Base-by-base conservation (phyloP, 2,888 invertebrate species). In the Cepaea hortensis region DNA sequence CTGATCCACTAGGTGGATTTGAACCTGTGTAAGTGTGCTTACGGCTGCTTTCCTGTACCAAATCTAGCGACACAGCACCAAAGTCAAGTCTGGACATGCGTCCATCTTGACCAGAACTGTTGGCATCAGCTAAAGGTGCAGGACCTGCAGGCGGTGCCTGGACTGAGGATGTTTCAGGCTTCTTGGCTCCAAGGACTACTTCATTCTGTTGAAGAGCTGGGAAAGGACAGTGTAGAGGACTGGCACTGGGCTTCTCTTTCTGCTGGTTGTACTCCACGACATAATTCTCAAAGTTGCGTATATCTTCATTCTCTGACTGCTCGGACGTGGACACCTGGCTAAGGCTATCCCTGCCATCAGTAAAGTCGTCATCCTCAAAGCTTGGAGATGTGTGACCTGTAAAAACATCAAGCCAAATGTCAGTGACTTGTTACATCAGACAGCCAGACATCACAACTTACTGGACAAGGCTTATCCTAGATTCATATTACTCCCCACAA, bases 281-380 rank as follows among this genome's bases (percentile, higher is more conserved):
- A 84, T 93, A 93, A 48, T 89, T 90, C 82, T 93, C 93, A 88
- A 93, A 91, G 87, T 90, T 91, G 62, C 90, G 90, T 85, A 93
- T 92, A 77, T 93, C 93, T 81, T 93, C 93, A 23, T 90, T 91
- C 87, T 93, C 93, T 11, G 92, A 93, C 84, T 92, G 92, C 84
- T 93, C 93, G 1, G 92, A 92, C 11, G 92, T 92, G 79, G 92
- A 92, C 81, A 92, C 90, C 87, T 92, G 92, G 88, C 92, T 92
- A n/a, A 90, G 90, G 61, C 90, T 90, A 88, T 92, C 92, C 81
- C 91, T 91, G 81, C 91, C 92, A 81, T 93, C 93, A 68, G 92
- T 92, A 88, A 91, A 92, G 84, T 92, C 92, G 61, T 90, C 90
- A 85, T 92, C 92, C 87, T 93, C 92, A 68, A 91, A 89, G 88